phyloP scores from a whole-genome alignment of 2,113 vertebrate genomes.

The Centropristis striata region DNA sequence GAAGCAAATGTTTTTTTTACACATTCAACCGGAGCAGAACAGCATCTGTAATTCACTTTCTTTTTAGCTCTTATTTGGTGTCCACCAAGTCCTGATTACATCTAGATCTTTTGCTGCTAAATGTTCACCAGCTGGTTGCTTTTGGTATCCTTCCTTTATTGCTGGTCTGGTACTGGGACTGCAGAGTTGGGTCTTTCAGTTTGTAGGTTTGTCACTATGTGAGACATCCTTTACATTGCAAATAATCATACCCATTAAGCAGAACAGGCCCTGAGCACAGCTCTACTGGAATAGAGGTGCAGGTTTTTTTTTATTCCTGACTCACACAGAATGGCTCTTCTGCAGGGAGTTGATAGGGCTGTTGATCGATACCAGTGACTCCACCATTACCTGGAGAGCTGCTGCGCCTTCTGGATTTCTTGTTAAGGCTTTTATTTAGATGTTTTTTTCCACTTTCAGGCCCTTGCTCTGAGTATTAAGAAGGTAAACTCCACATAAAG shows the following conservation, averaged over 20 bases:
- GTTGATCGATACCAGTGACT: conserved; percentile 27
- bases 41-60: no score
- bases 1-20: background rate
- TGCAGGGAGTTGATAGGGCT: conserved; percentile 8
- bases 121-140: background rate
- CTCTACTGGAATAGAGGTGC: background rate
- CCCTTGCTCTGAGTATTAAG: background rate
- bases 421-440: conserved; percentile 15
- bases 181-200: no score
- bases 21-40: background rate
- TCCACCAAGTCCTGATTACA: background rate
- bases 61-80: background rate
- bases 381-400: conserved; percentile 10
- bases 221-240: no score
- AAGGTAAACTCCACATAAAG: background rate
- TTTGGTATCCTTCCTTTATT: background rate
- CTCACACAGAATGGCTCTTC: background rate
- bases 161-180: background rate
- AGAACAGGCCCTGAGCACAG: background rate
- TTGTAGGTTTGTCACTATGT: no score
- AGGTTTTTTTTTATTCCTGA: background rate
- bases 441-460: conserved; percentile 1
- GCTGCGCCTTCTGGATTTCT: conserved; percentile 5
- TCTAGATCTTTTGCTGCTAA: background rate
- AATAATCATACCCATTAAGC: background rate